Evolutionary conservation across 2,113 vertebrate genomes (phyloP), one percentile per base, ranked within the genome.

Genomic region (Malaclemys terrapin): DNA sequence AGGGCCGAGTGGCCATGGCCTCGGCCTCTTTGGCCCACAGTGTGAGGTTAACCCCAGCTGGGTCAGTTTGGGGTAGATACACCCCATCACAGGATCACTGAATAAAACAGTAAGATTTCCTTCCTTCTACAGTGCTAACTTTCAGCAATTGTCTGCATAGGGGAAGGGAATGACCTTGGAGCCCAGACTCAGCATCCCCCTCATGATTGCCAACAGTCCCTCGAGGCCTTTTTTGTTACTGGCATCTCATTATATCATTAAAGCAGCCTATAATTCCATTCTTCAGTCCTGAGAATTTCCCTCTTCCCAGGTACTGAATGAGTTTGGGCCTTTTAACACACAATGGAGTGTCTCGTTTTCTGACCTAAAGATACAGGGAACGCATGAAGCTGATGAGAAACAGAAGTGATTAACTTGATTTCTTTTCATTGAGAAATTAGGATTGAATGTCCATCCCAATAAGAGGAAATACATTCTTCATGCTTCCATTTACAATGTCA

Each of bases 371-470:
- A 47, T 75, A 80, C 17, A 89, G 75, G 85, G 85, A 87, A 56
- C 10, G 14, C 19, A 87, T 45, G 56, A 91, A 49, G 62, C 38
- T 82, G 80, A 79, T 13, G 45, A 59, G 20, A 25, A 94, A 27
- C 20, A 10, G 45, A 83, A 90, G 47, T 57, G 13, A 89, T 90
- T 93, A 97, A 93, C 42, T 54, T 53, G 59, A 2, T 85, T 86
- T 84, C 27, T 31, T 89, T 90, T 94, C 85, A 42, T 13, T 82
- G 87, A 93, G 90, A 96, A 96, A 94, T 95, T 85, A 81, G 53
- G 82, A 78, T 92, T 85, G 59, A 79, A n/a, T 86, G 56, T 29
- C 86, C 4, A 0, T 85, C 90, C 85, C 80, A 83, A 80, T 85
- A 82, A 54, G 87, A 90, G 75, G 59, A 76, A 93, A 84, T 89